These are phyloP conservation scores for Plagiodera versicolora DNA, from an alignment of 2,888 invertebrate genomes.

Conservation along the genomic window DNA sequence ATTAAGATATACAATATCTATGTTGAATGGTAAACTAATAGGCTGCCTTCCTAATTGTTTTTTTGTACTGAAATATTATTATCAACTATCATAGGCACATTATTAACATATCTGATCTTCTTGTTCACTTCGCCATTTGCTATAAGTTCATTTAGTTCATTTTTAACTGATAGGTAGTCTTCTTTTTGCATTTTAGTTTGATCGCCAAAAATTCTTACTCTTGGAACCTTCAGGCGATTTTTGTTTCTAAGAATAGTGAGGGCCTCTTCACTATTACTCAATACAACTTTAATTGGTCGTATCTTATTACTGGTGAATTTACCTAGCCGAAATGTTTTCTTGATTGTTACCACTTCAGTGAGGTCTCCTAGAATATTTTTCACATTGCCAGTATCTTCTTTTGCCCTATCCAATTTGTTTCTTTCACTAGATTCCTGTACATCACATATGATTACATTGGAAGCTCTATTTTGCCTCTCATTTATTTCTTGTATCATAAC, in stretches of 20 bases:
- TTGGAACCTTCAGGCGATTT: conserved; percentile 2
- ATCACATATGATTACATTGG: not conserved
- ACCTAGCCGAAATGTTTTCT: not conserved
- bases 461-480: not conserved
- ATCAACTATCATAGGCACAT: not conserved
- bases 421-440: conserved; percentile 1
- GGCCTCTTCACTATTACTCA: not conserved
- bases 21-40: not conserved
- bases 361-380: conserved; percentile 5
- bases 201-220: not conserved
- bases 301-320: not conserved
- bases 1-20: not conserved
- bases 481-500: not conserved
- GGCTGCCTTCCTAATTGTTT: not conserved
- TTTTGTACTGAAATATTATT: not conserved
- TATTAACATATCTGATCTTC: conserved; percentile 4
- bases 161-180: not conserved
- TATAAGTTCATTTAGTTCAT: not conserved
- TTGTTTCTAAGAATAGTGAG: conserved; percentile 2
- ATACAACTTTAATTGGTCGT: not conserved
- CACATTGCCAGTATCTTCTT: conserved; percentile 4
- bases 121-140: conserved; percentile 3
- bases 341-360: not conserved
- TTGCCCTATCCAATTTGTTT: conserved; percentile 3
- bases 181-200: conserved; percentile 3